Evolutionary conservation across 2,113 vertebrate genomes (phyloP).

Genomic region (Psophia crepitans): DNA sequence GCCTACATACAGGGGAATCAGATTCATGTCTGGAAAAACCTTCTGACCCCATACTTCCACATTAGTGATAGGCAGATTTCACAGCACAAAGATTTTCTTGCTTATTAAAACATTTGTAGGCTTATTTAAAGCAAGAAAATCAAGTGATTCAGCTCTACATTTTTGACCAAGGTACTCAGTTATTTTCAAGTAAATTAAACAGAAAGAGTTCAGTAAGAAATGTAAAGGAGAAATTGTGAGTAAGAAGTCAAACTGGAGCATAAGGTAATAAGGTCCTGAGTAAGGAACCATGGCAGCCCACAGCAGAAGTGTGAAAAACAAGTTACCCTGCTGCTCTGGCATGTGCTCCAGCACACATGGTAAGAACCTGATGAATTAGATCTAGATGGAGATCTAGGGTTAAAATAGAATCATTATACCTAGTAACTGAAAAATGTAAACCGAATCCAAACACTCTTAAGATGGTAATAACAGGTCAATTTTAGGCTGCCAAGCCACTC

Average conservation of each 20-base stretch:
- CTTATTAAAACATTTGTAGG: not conserved
- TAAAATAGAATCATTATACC: not conserved
- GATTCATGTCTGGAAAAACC: not conserved
- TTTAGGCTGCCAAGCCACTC: not conserved
- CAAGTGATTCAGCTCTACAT: not conserved
- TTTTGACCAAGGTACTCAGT: not conserved
- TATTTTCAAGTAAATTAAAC: not conserved
- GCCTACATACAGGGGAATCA: not conserved
- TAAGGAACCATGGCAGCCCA: not conserved
- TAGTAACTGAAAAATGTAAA: not conserved
- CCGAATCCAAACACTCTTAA: not conserved
- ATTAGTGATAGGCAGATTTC: not conserved
- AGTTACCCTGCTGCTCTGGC: not conserved
- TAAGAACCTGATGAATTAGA: not conserved
- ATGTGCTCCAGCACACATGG: not conserved
- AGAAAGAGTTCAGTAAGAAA: not conserved
- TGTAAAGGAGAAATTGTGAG: not conserved
- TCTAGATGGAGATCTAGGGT: not conserved
- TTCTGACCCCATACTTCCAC: not conserved
- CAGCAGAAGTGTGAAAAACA: not conserved
- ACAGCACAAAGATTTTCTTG: not conserved
- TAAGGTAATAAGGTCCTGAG: not conserved
- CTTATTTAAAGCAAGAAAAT: not conserved
- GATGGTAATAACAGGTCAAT: not conserved
- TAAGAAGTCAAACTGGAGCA: not conserved